Percentiles rank a stretch among this genome's conserved stretches.
phyloP scores from a whole-genome alignment of 92 coral and sea anemone species.

The Phymanthus crucifer region DNA sequence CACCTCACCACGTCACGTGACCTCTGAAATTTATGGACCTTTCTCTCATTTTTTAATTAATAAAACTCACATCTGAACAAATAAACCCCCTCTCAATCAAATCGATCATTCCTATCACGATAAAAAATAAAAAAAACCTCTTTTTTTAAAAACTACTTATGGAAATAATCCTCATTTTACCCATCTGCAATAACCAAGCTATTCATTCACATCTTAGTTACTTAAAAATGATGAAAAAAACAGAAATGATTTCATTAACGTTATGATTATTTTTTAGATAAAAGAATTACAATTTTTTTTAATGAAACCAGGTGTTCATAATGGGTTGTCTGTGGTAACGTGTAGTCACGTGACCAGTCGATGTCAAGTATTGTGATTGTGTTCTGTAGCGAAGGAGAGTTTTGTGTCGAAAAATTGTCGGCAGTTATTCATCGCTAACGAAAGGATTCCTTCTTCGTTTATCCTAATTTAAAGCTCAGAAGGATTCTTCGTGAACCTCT shows the following conservation, averaged over 20 bases:
- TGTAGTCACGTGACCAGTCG: neutral
- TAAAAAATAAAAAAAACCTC: neutral
- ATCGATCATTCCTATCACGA: neutral
- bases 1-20: slow-evolving; percentile 38
- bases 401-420: neutral
- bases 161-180: neutral
- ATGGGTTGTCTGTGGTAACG: slow-evolving; percentile 4
- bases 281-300: neutral
- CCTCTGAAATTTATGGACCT: neutral
- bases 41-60: neutral
- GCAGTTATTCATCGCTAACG: neutral
- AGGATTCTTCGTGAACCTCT: neutral
- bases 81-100: neutral
- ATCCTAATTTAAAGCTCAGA: neutral
- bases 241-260: neutral
- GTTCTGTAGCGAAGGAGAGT: neutral
- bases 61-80: neutral
- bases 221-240: too few relatives aligned
- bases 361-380: neutral
- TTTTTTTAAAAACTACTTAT: neutral
- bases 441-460: neutral
- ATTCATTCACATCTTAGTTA: neutral
- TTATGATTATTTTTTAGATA: neutral
- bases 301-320: neutral
- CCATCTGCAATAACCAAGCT: neutral